phyloP scores from a whole-genome alignment of 2,113 vertebrate genomes.

The Calyptommatus sinebrachiatus region DNA sequence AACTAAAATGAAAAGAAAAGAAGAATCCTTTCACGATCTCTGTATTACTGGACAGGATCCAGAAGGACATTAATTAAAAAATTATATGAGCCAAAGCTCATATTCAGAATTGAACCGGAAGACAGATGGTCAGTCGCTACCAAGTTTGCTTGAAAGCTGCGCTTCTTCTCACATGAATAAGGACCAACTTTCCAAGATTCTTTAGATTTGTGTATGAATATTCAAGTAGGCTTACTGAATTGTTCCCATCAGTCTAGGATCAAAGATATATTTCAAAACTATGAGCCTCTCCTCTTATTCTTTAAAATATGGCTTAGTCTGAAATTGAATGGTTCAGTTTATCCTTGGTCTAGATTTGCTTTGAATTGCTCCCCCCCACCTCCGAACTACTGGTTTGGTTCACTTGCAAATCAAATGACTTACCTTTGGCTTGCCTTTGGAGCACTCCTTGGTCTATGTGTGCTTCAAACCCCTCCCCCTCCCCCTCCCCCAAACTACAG shows the following conservation, averaged over 20 bases:
- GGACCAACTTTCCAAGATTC: not conserved
- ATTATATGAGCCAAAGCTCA: not conserved
- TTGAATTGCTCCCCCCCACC: too few species aligned
- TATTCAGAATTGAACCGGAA: not conserved
- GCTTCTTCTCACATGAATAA: not conserved
- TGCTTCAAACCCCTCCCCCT: too few species aligned
- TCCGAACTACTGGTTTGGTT: too few species aligned
- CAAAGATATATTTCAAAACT: not conserved
- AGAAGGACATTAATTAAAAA: not conserved
- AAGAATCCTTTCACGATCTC: not conserved
- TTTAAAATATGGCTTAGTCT: too few species aligned
- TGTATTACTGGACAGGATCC: not conserved
- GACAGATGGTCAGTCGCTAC: not conserved
- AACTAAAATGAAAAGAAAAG: not conserved
- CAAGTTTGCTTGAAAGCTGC: not conserved
- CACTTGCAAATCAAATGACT: too few species aligned
- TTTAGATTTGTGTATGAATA: not conserved
- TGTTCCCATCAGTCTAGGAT: not conserved
- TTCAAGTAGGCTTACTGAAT: not conserved
- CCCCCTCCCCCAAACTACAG: too few species aligned
- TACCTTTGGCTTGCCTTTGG: too few species aligned
- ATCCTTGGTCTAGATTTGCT: too few species aligned
- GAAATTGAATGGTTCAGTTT: too few species aligned
- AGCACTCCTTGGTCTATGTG: too few species aligned
- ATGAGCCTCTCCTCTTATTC: too few species aligned